A percentile compares a stretch with the other conserved stretches of the same genome.
Conservation (phyloP, 1,140 invertebrate genomes). For the Heliothis subflexa region DNA sequence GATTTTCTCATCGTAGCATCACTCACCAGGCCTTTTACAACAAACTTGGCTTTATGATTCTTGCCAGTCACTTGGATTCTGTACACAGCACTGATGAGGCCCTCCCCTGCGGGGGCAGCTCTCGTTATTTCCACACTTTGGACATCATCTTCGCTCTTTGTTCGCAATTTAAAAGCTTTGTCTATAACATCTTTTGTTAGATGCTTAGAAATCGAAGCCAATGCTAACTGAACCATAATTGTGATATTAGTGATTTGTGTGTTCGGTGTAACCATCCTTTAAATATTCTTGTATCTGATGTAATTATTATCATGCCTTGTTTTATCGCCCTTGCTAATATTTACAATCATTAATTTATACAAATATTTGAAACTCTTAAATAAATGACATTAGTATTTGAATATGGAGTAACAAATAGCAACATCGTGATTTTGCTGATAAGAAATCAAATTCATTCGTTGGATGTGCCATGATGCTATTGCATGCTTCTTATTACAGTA, state of each 20-base stretch:
- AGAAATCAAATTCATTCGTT: conserved; percentile 11
- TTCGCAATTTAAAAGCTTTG: conserved; percentile 57
- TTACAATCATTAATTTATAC: background rate
- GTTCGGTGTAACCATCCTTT: background rate
- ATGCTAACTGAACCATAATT: conserved; percentile 56
- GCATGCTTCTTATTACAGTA: background rate
- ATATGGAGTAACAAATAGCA: background rate
- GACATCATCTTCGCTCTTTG: conserved; percentile 52
- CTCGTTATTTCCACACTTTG: conserved; percentile 52
- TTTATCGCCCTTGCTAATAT: conserved; percentile 24
- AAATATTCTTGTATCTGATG: conserved; percentile 12
- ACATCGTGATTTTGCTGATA: background rate
- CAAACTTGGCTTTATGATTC: conserved; percentile 49
- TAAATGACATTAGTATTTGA: conserved; percentile 26
- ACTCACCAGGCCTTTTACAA: conserved; percentile 58
- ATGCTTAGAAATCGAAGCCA: conserved; percentile 58
- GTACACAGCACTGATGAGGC: conserved; percentile 61
- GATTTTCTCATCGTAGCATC: conserved; percentile 56
- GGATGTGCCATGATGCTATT: background rate
- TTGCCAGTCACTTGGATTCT: conserved; percentile 55
- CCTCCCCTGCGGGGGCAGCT: conserved; percentile 62
- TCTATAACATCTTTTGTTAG: conserved; percentile 58
- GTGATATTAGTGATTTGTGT: background rate
- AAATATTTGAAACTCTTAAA: conserved; percentile 1
- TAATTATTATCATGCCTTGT: conserved; percentile 4